Conservation (phyloP, 1,140 invertebrate genomes). For the Sweltsa coloradensis region DNA sequence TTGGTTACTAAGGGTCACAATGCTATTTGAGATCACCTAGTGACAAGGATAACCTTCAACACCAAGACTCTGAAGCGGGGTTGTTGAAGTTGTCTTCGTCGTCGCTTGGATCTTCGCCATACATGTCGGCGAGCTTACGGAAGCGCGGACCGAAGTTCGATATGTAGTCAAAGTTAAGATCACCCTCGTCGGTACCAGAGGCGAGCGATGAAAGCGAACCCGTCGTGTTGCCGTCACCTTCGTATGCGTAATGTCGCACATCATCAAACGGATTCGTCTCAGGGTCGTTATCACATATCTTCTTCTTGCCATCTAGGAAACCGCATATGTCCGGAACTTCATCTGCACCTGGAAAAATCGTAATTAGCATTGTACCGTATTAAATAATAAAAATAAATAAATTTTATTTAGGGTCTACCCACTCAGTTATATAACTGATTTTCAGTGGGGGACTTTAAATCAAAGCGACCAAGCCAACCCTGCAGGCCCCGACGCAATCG, state of each 20-base stretch:
- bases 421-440: no score
- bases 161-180: slow-evolving; percentile 93
- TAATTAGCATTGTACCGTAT: background rate
- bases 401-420: no score
- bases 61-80: slow-evolving; percentile 55
- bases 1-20: no score
- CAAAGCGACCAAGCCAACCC: no score
- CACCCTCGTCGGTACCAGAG: slow-evolving; percentile 87
- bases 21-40: no score
- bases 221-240: slow-evolving; percentile 86
- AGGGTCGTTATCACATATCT: slow-evolving; percentile 79
- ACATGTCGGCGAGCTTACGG: slow-evolving; percentile 94
- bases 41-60: slow-evolving; percentile 36
- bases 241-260: slow-evolving; percentile 90
- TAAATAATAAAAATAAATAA: no score
- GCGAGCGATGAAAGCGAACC: slow-evolving; percentile 87
- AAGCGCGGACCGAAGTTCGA: slow-evolving; percentile 94
- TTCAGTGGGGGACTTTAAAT: no score
- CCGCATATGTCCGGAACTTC: slow-evolving; percentile 77
- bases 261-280: slow-evolving; percentile 87
- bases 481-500: no score
- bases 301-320: slow-evolving; percentile 81
- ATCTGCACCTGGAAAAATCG: slow-evolving; percentile 27
- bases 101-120: slow-evolving; percentile 80
- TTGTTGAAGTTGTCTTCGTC: slow-evolving; percentile 57